A percentile compares a stretch with the other conserved stretches of the same genome.
Evolutionary conservation across 1,140 invertebrate genomes (phyloP).

Genomic region (Drosophila nigromelanica): DNA sequence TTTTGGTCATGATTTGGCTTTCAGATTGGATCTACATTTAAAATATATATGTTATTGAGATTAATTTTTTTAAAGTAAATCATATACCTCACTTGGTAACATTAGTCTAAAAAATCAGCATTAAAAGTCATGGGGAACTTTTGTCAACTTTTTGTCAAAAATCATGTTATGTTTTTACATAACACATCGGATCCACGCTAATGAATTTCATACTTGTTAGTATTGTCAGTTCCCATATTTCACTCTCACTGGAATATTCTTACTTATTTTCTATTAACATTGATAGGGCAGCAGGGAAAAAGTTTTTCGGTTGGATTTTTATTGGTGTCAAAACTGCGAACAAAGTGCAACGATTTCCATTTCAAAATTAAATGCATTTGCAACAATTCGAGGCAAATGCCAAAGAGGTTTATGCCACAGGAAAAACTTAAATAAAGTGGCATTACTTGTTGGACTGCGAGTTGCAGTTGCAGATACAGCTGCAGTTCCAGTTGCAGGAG

Average conservation of each 20-base stretch:
- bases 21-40: too few species aligned
- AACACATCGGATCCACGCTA: too few species aligned
- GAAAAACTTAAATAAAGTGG: conserved; percentile 73
- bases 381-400: conserved; percentile 23
- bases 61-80: too few species aligned
- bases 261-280: neutral
- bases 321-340: conserved; percentile 38
- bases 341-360: conserved; percentile 40
- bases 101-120: too few species aligned
- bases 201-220: too few species aligned
- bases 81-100: too few species aligned
- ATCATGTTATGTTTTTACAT: too few species aligned
- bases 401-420: conserved; percentile 31
- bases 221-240: too few species aligned
- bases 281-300: conserved; percentile 11
- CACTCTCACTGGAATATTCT: neutral
- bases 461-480: conserved; percentile 1
- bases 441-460: conserved; percentile 57
- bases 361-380: conserved; percentile 27
- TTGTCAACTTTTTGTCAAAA: too few species aligned
- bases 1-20: too few species aligned
- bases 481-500: conserved; percentile 36
- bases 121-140: too few species aligned
- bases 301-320: conserved; percentile 30
- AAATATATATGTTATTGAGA: too few species aligned